Evolutionary conservation across 2,113 vertebrate species (phyloP).

Genomic region (Turdus rufiventris): DNA sequence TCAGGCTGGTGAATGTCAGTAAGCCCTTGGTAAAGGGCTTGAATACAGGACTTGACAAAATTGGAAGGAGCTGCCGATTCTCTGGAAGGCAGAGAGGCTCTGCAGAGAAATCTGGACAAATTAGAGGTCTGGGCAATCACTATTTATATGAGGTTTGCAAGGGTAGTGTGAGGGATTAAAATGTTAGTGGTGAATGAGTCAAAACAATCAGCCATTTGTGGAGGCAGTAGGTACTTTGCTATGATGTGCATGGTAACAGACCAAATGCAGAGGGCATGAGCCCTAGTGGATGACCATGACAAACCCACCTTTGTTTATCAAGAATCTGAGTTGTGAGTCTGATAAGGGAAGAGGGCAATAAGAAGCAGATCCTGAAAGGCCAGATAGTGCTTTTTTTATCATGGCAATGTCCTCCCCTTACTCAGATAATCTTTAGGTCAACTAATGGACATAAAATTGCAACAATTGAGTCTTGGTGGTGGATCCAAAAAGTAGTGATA

Average conservation of each 20-base stretch:
- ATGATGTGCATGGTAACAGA: too few species aligned
- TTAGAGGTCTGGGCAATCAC: neutral
- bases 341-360: neutral
- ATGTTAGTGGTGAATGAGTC: neutral
- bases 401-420: neutral
- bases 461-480: neutral
- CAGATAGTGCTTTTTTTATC: neutral
- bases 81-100: neutral
- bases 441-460: neutral
- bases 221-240: neutral
- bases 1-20: neutral
- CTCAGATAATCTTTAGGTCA: neutral
- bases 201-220: neutral
- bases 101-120: neutral
- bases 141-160: neutral
- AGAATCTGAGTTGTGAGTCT: neutral
- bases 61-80: neutral
- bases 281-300: neutral
- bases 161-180: neutral
- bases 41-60: neutral
- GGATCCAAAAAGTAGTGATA: neutral
- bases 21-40: neutral
- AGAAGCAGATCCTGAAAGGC: neutral
- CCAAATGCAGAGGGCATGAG: neutral
- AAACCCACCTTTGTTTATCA: neutral